phyloP scores from a whole-genome alignment of 2,797 vertebrate genomes.

The Vireo griseus region DNA sequence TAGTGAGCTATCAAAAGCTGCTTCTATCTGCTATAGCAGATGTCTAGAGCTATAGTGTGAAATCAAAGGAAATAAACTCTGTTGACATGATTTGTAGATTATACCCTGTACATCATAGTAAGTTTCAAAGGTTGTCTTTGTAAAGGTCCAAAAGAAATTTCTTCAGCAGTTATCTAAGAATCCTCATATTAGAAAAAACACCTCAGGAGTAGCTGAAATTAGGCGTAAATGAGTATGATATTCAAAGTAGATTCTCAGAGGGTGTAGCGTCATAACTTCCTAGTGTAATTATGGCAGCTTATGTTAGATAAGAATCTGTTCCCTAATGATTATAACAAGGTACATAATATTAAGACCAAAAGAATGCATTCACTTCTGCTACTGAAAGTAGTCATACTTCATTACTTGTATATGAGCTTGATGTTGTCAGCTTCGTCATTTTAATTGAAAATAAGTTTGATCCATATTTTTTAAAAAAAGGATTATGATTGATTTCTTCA shows the following conservation, averaged over 20 bases:
- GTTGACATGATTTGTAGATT: conserved; percentile 19
- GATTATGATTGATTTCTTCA: background rate
- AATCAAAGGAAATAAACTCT: conserved; percentile 52
- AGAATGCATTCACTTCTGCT: background rate
- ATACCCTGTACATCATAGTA: background rate
- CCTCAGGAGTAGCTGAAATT: background rate
- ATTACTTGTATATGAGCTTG: background rate
- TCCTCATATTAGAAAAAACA: background rate
- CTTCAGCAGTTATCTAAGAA: background rate
- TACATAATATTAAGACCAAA: background rate
- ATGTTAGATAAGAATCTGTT: background rate
- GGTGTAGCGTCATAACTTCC: background rate
- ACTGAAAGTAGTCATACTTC: background rate
- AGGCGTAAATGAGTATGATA: background rate
- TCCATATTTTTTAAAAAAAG: background rate
- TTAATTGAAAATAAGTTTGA: background rate
- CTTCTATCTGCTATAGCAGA: background rate
- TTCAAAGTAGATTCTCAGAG: background rate
- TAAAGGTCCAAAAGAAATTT: background rate
- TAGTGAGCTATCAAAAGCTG: conserved; percentile 16
- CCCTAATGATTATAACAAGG: background rate
- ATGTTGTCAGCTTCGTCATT: background rate
- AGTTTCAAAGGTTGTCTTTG: background rate
- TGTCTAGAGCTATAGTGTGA: conserved; percentile 16
- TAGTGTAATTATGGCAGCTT: background rate